These are phyloP conservation scores for Thumatha senex DNA, from an alignment of 2,888 invertebrate species.

Conservation along the genomic window DNA sequence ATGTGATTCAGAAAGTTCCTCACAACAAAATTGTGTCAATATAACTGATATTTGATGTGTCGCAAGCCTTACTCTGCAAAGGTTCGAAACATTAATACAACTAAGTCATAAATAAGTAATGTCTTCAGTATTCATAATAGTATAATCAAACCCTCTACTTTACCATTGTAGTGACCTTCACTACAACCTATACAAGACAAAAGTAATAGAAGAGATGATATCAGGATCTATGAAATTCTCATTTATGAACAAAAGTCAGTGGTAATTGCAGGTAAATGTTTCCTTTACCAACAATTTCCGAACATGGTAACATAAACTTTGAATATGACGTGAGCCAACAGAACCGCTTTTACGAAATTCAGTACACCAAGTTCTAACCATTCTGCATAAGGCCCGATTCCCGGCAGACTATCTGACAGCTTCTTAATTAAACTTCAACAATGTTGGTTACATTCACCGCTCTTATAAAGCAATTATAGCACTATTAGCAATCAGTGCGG, in stretches of 20 bases:
- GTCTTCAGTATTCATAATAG: too few relatives aligned
- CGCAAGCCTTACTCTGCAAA: too few relatives aligned
- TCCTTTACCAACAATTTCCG: conserved; percentile 4
- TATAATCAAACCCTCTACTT: too few relatives aligned
- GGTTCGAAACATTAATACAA: too few relatives aligned
- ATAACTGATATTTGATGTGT: too few relatives aligned
- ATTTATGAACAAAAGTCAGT: neutral
- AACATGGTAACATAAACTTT: conserved; percentile 12
- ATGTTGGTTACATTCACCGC: conserved; percentile 23
- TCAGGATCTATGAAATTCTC: neutral
- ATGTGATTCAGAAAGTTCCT: too few relatives aligned
- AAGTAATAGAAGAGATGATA: too few relatives aligned
- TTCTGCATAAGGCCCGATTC: conserved; percentile 12
- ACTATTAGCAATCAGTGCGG: neutral
- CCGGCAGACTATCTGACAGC: conserved; percentile 27
- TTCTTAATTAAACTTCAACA: conserved; percentile 37
- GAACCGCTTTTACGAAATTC: conserved; percentile 20
- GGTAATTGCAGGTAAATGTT: conserved; percentile 5
- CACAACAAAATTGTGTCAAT: too few relatives aligned
- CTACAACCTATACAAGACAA: too few relatives aligned
- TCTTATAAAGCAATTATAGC: conserved; percentile 25
- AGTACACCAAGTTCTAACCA: conserved; percentile 21
- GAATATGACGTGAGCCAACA: conserved; percentile 6
- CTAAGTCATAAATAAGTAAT: too few relatives aligned
- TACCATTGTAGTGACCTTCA: too few relatives aligned